Evolutionary conservation across 2,797 vertebrate species (phyloP), one percentile per base, ranked within the genome.

Genomic region (Megalops cyprinoides): DNA sequence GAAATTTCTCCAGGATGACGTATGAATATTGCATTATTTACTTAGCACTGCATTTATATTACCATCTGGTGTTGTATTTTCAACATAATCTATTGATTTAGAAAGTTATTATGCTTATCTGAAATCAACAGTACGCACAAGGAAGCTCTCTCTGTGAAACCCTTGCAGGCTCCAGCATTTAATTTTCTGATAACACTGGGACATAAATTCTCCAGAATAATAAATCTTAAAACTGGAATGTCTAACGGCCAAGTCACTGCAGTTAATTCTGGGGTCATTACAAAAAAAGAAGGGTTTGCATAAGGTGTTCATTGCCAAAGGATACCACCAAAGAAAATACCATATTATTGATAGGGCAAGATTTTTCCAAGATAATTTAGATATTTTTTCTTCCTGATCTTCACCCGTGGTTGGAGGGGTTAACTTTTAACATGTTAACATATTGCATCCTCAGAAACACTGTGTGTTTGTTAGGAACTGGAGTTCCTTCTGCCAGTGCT

Each of bases 101-200:
- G 85, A 84, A 86, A 89, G 85, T 88, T 91, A 74, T 92, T 91
- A 89, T 87, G 90, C 92, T 93, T 88, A 92, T 92, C 87, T 86
- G 79, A 84, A 91, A 88, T 88, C 88, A 87, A 89, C 89, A 91
- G 91, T 90, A 89, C 91, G 87, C 85, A 88, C 90, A 91, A 90
- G 87, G 88, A 81, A 85, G 84, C 42, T 86, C 88, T 90, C 89
- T 94, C 92, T 91, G 80, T 78, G 86, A 91, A 90, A 91, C 89
- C 89, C 89, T 91, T 82, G 79, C 91, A 91, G 87, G 92, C 91
- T 89, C 91, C 88, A 81, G 87, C 90, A 92, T 94, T 87, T 93
- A 93, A 95, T 95, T 95, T 94, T 94, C 93, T 95, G 94, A 95
- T 95, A 95, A 94, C 90, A 76, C 87, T 82, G 34, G 84, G 91